Percentiles rank a stretch among this genome's conserved stretches.
phyloP scores from a whole-genome alignment of 2,113 vertebrate species.

The Myodes glareolus region DNA sequence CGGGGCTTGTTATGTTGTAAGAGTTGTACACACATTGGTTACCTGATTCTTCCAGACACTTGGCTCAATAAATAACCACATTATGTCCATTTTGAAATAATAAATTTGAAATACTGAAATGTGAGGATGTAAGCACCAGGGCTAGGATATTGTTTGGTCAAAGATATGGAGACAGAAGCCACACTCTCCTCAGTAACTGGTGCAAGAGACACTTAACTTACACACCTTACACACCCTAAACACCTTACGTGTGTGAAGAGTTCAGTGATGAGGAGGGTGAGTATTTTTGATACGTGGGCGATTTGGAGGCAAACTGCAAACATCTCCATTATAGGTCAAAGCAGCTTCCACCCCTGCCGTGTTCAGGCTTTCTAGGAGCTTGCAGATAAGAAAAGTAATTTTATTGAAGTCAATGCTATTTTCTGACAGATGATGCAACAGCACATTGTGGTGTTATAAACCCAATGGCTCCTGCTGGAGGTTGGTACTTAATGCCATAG shows the following conservation, averaged over 20 bases:
- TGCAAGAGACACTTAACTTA: background rate
- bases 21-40: background rate
- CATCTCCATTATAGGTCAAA: background rate
- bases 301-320: background rate
- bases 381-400: conserved; percentile 70
- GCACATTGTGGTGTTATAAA: background rate
- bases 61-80: background rate
- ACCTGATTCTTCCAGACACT: background rate
- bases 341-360: background rate
- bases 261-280: background rate
- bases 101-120: background rate
- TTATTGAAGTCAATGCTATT: conserved; percentile 60
- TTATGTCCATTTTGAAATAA: background rate
- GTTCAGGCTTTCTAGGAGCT: background rate
- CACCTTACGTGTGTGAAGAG: background rate
- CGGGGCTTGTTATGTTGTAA: background rate
- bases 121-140: background rate
- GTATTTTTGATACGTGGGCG: background rate
- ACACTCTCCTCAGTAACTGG: background rate
- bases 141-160: background rate
- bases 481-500: conserved; percentile 38
- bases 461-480: conserved; percentile 1
- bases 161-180: background rate
- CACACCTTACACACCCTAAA: no score
- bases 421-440: conserved; percentile 54